Conservation (phyloP, 2,888 invertebrate genomes). For the Erebia epiphron region DNA sequence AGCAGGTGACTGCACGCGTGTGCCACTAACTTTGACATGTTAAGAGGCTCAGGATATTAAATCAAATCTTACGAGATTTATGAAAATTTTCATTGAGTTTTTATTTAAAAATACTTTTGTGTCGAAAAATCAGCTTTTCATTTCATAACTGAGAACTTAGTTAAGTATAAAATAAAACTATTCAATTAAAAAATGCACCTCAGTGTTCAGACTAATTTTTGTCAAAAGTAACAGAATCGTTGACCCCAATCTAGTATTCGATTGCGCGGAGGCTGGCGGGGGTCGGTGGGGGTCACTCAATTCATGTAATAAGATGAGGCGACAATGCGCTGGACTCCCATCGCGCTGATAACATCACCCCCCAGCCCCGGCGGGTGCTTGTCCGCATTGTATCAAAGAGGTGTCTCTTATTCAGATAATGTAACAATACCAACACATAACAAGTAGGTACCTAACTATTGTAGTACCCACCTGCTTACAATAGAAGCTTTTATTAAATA, state of each 20-base stretch:
- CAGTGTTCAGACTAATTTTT: not conserved
- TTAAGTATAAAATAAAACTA: too few relatives aligned
- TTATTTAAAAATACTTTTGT: too few relatives aligned
- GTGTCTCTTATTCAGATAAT: not conserved
- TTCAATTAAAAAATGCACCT: not conserved
- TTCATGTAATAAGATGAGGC: conserved; percentile 42
- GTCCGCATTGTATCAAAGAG: not conserved
- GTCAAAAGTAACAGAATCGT: not conserved
- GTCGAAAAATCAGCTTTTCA: too few relatives aligned
- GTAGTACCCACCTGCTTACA: not conserved
- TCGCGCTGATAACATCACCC: conserved; percentile 35
- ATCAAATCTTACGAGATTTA: not conserved
- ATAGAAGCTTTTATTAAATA: not conserved
- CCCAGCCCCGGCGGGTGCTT: conserved; percentile 2
- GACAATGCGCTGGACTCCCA: conserved; percentile 39
- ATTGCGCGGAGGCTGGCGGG: conserved; percentile 20
- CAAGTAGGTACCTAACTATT: not conserved
- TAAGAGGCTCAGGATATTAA: not conserved
- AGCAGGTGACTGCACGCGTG: not conserved
- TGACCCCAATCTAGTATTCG: not conserved
- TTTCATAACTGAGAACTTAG: too few relatives aligned
- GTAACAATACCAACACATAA: not conserved
- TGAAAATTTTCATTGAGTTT: too few relatives aligned
- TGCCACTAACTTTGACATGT: not conserved
- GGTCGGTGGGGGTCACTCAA: conserved; percentile 40